A percentile compares a stretch with the other conserved stretches of the same genome.
Evolutionary conservation across 2,113 vertebrate species (phyloP).

Genomic region (Pyxicephalus adspersus): DNA sequence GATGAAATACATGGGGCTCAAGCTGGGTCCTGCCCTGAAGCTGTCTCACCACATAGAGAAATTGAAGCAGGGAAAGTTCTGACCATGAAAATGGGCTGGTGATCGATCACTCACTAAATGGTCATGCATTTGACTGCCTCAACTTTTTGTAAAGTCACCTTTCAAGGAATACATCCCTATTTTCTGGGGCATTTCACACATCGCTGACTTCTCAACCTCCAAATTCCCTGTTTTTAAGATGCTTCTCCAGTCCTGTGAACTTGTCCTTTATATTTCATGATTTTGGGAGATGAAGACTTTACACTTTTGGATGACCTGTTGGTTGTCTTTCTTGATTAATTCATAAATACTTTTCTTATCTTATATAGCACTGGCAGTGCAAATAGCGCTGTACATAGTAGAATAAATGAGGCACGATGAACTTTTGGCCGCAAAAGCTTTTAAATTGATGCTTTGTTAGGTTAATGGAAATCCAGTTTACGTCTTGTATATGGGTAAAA

Average conservation of each 20-base stretch:
- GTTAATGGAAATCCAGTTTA: too few species aligned
- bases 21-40: slow-evolving; percentile 95
- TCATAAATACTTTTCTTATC: slow-evolving; percentile 48
- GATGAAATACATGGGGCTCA: slow-evolving; percentile 99
- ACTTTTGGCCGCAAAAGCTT: slow-evolving; percentile 46
- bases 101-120: background rate
- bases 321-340: slow-evolving; percentile 28
- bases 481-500: too few species aligned
- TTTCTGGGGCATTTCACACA: slow-evolving; percentile 26
- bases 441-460: slow-evolving; percentile 20
- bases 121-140: slow-evolving; percentile 29
- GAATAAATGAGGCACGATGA: slow-evolving; percentile 54
- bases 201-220: background rate
- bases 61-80: slow-evolving; percentile 90
- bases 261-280: slow-evolving; percentile 51
- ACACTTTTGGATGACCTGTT: slow-evolving; percentile 20
- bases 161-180: slow-evolving; percentile 19
- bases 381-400: slow-evolving; percentile 51
- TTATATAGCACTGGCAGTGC: slow-evolving; percentile 54
- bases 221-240: background rate
- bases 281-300: slow-evolving; percentile 44
- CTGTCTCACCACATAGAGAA: slow-evolving; percentile 96
- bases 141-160: slow-evolving; percentile 11
- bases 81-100: slow-evolving; percentile 47
- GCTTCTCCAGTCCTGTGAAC: slow-evolving; percentile 35